Evolutionary conservation across 2,888 invertebrate genomes (phyloP).

Genomic region (Erpobdella octoculata): DNA sequence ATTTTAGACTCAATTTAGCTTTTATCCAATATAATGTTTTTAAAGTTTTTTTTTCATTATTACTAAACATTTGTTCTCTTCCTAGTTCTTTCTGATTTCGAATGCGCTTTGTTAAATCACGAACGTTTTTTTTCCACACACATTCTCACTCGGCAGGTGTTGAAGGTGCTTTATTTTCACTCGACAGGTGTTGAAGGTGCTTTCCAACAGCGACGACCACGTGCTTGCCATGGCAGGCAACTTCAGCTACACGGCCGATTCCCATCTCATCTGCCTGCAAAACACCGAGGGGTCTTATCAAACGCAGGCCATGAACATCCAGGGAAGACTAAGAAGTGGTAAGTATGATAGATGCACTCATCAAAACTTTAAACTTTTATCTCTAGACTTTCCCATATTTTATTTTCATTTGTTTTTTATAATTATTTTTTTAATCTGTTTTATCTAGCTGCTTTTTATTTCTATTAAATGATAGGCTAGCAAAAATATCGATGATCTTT

Average conservation of each 20-base stretch:
- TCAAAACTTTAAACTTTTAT: not conserved
- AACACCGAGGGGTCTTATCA: constrained; percentile 63
- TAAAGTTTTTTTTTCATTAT: no score
- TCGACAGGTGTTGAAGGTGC: constrained; percentile 63
- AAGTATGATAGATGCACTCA: constrained; percentile 26
- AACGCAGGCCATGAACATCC: constrained; percentile 78
- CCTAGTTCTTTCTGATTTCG: no score
- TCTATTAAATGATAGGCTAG: not conserved
- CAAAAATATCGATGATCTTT: not conserved
- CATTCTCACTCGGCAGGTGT: not conserved
- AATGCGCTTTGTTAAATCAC: no score
- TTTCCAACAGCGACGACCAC: constrained; percentile 69
- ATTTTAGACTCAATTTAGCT: no score
- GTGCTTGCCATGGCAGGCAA: constrained; percentile 75
- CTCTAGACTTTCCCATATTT: not conserved
- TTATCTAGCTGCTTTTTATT: not conserved
- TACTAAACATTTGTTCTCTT: no score
- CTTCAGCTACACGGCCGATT: constrained; percentile 71
- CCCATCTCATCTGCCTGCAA: constrained; percentile 79
- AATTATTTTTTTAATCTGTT: not conserved
- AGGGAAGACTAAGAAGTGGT: constrained; percentile 72
- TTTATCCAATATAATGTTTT: no score
- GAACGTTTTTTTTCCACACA: no score
- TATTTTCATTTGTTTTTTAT: not conserved
- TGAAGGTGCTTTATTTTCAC: not conserved